A percentile compares a stretch with the other conserved stretches of the same genome.
Evolutionary conservation across 2,888 invertebrate species (phyloP).

Genomic region (Polylopha cassiicola): DNA sequence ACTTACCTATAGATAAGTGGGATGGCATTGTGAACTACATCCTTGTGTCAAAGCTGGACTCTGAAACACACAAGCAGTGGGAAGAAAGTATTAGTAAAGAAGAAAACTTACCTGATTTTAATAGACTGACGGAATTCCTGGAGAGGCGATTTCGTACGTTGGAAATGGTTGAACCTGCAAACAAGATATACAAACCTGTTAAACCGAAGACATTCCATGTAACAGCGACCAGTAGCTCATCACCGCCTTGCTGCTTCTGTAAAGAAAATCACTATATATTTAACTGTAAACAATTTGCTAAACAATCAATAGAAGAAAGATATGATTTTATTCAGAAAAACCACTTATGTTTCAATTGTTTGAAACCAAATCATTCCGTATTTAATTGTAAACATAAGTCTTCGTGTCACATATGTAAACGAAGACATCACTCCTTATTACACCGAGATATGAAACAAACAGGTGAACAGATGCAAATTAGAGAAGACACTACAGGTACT

Average conservation of each 20-base stretch:
- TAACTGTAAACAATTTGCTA: conserved; percentile 2
- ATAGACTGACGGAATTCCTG: background rate
- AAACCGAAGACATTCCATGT: conserved; percentile 3
- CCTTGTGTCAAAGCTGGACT: background rate
- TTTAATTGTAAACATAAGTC: conserved; percentile 1
- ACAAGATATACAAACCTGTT: conserved; percentile 1
- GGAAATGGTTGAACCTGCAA: conserved; percentile 7
- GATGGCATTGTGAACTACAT: background rate
- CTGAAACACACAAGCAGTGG: conserved; percentile 9
- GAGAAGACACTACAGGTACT: background rate
- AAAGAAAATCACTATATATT: conserved; percentile 2
- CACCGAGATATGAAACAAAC: background rate
- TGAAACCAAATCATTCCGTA: conserved; percentile 4
- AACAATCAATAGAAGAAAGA: background rate
- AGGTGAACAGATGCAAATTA: background rate
- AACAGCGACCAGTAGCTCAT: background rate
- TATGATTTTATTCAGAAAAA: conserved; percentile 3
- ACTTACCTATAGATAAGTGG: background rate
- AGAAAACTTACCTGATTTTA: background rate
- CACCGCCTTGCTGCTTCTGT: conserved; percentile 3
- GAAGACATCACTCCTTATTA: conserved; percentile 5
- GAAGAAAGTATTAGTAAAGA: conserved; percentile 5
- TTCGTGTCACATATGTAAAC: conserved; percentile 1
- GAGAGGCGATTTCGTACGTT: conserved; percentile 4
- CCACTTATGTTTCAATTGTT: conserved; percentile 3